Evolutionary conservation across 1,140 invertebrate genomes (phyloP).

Genomic region (Drosophila orena): DNA sequence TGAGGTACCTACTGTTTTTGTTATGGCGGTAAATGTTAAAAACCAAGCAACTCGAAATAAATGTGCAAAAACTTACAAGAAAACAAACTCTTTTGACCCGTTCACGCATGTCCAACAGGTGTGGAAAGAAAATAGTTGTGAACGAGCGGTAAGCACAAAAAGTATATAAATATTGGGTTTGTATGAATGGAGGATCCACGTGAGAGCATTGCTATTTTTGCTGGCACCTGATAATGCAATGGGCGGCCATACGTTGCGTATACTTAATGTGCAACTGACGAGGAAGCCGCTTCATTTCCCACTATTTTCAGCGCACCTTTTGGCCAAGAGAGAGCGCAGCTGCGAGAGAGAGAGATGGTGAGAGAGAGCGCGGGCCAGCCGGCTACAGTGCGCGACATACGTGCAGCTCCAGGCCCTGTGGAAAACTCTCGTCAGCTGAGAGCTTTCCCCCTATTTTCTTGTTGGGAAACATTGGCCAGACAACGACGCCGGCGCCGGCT

Average conservation of each 20-base stretch:
- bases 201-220: constrained; percentile 20
- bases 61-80: constrained; percentile 32
- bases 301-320: constrained; percentile 51
- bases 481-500: constrained; percentile 61
- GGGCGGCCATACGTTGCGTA: constrained; percentile 58
- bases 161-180: not conserved
- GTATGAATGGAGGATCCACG: constrained; percentile 13
- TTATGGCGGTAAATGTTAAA: constrained; percentile 19
- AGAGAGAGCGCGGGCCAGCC: constrained; percentile 9
- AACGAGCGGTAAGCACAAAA: constrained; percentile 15
- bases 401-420: not conserved
- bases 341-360: constrained; percentile 3
- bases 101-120: constrained; percentile 41
- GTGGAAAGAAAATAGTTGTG: constrained; percentile 32
- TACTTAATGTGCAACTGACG: constrained; percentile 46
- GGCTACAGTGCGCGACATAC: constrained; percentile 23
- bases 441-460: constrained; percentile 68
- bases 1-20: constrained; percentile 28
- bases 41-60: constrained; percentile 40
- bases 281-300: constrained; percentile 61
- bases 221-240: constrained; percentile 32
- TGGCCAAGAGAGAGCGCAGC: constrained; percentile 22
- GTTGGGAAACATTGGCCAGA: constrained; percentile 56
- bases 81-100: not conserved
- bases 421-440: constrained; percentile 58